Base-by-base conservation (phyloP, 2,888 invertebrate species). In the Dorcus parallelipipedus region DNA sequence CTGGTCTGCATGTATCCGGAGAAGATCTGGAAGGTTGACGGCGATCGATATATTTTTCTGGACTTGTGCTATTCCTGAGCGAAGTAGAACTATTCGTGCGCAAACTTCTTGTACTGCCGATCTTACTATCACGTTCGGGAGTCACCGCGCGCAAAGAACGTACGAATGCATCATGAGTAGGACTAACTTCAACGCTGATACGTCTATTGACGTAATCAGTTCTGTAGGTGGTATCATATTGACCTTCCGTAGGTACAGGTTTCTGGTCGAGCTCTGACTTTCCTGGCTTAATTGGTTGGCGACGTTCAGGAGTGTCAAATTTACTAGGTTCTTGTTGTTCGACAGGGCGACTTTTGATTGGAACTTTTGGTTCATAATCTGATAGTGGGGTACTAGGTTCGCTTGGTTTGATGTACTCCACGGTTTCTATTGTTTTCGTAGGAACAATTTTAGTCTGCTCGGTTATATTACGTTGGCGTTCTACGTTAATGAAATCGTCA, bases 101-200 rank as follows among this genome's bases (percentile, higher is more conserved):
- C 54, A 73, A 63, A 54, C 71, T 72, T 52, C 79, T 80, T 2
- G 79, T 80, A 63, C 79, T 84, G 42, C 82, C 81, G 0, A 84
- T 83, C n/a, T 82, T 67, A 26, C 82, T 54, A 64, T 67, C 56
- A 3, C 82, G 76, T 47, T 83, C 80, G 2, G 86, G 86, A 52
- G 86, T 86, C 40, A 86, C 84, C 59, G 87, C 82, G 38, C 91
- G 82, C 49, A 91, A 77, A 4, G 89, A 87, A 57, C 87, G 84
- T 0, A 88, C 90, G 81, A 90, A 91, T 0, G 89, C 89, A 65
- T 89, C 86, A 70, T 91, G 91, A 1, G 88, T 84, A 0, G 90
- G 86, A 71, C 89, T 89, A 67, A 83, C 81, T 55, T 88, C 88
- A 41, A 83, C 83, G 63, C 84, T 85, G 9, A 86, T 81, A 33